Base-by-base conservation (phyloP, 2,113 vertebrate species). In the Andinoacara biseriatus region DNA sequence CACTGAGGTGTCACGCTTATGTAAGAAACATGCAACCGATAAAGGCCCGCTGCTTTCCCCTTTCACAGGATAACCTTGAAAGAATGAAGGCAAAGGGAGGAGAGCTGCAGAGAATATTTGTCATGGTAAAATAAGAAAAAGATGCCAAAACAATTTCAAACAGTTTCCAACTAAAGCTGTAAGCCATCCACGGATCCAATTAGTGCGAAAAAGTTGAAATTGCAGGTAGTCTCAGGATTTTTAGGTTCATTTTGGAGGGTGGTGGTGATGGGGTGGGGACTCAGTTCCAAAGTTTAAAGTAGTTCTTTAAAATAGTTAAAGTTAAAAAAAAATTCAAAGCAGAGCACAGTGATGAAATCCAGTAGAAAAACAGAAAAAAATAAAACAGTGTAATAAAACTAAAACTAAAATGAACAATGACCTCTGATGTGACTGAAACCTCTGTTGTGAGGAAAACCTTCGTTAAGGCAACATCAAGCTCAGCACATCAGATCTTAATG, bases 1-100 rank as follows among this genome's bases (percentile, higher is more conserved):
- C 18, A 2, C 69, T 59, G 58, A 74, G 82, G 74, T 72, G 81
- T 65, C 57, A 24, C 62, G 86, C 74, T 80, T 67, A 80, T 18
- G 81, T 86, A 86, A 83, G 54, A 81, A 83, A 75, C 65, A 74
- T 74, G 67, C 46, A 78, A 26, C 4, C 10, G 76, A 84, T 65
- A 58, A n/a, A 83, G 60, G 22, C 33, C 40, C 3, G 63, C 65
- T 58, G 78, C 59, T 58, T 72, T 31, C 43, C 43, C 17, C 65
- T 72, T 52, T 31, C 52, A 60, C 3, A 43, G 57, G 49, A 57
- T 33, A 52, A 83, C 87, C 90, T 80, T 58, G 40, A 80, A 40
- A 80, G 35, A 31, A 20, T 13, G 57, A 17, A 14, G 62, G 67
- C 3, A 0, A 52, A 3, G 22, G 57, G 17, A 29, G 52, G 60